Evolutionary conservation across 2,797 vertebrate species (phyloP), one percentile per base, ranked within the genome.

Genomic region (Sorex maritimensis): DNA sequence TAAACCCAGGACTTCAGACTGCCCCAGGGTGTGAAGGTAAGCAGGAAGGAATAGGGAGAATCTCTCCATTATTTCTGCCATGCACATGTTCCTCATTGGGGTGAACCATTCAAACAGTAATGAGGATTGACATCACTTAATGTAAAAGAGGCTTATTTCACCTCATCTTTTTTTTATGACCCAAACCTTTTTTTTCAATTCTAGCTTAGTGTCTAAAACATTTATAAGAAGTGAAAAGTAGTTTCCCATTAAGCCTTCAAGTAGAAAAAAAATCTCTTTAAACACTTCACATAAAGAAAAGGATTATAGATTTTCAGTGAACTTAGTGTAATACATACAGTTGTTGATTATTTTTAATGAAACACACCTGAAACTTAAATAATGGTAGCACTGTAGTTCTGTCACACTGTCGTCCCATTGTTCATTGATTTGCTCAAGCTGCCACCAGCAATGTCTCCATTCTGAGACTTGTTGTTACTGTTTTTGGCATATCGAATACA

Each of bases 271-370:
- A 69, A 55, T 41, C 82, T 78, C 88, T 96, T 95, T 82, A 92
- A 96, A 94, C 38, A 88, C 88, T 79, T 92, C 74, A 61, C 86
- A 94, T 74, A 82, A 95, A 98, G 93, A 96, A 82, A 91, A 55
- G 52, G 52, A 55, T 55, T 55, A 55, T 55, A 17, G 11, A 55
- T 55, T 6, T 55, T 55, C 11, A 55, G 15, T 55, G 11, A 55
- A 55, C 15, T 55, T 17, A 12, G 11, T 55, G 52, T 55, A 55
- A 55, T 55, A 2, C 11, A 55, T 55, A 55, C 15, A 55, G 52
- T 55, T 55, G 52, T 55, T 55, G 52, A 17, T 17, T 44, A 7
- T 17, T 55, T 55, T 55, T 55, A 55, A 55, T 55, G 52, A 55
- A 55, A 55, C 15, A 55, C 15, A 55, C 52, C 52, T 55, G 52